A percentile compares a stretch with the other conserved stretches of the same genome.
phyloP scores from a whole-genome alignment of 2,113 vertebrate species.

The Phycodurus eques region DNA sequence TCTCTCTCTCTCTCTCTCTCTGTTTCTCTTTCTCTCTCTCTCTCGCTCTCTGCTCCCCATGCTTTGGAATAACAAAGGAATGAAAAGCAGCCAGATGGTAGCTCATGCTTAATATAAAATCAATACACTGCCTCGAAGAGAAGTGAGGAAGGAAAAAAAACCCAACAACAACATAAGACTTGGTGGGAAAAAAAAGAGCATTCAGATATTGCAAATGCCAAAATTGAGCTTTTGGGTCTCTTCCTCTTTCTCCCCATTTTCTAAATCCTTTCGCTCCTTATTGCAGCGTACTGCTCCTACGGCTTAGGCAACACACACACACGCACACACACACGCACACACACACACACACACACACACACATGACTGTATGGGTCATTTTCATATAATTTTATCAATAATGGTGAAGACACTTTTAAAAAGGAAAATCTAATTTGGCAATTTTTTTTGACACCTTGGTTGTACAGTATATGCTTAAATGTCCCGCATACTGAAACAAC shows the following conservation, averaged over 20 bases:
- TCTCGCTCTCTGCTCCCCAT: conserved; percentile 41
- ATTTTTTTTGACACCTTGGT: too few relatives aligned
- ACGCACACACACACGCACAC: too few relatives aligned
- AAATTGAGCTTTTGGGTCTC: conserved; percentile 53
- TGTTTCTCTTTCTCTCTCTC: conserved; percentile 22
- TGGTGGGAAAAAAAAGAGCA: conserved; percentile 47
- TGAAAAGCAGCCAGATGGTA: conserved; percentile 70
- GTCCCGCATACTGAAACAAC: too few relatives aligned
- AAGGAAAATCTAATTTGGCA: too few relatives aligned
- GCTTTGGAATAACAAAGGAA: conserved; percentile 69
- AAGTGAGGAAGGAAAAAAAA: conserved; percentile 36
- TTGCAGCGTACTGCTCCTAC: background rate
- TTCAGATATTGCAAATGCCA: conserved; percentile 50
- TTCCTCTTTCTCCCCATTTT: conserved; percentile 21
- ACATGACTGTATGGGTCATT: too few relatives aligned
- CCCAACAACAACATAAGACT: conserved; percentile 9
- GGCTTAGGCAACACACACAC: too few relatives aligned
- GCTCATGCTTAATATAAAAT: conserved; percentile 70
- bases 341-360: too few relatives aligned
- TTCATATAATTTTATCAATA: too few relatives aligned
- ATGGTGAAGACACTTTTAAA: too few relatives aligned
- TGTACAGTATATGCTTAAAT: too few relatives aligned
- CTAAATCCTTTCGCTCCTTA: conserved; percentile 17
- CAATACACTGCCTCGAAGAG: conserved; percentile 67
- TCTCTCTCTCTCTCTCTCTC: conserved; percentile 28